Evolutionary conservation across 2,797 vertebrate species (phyloP), one percentile per base, ranked within the genome.

Genomic region (Protonibea diacanthus): DNA sequence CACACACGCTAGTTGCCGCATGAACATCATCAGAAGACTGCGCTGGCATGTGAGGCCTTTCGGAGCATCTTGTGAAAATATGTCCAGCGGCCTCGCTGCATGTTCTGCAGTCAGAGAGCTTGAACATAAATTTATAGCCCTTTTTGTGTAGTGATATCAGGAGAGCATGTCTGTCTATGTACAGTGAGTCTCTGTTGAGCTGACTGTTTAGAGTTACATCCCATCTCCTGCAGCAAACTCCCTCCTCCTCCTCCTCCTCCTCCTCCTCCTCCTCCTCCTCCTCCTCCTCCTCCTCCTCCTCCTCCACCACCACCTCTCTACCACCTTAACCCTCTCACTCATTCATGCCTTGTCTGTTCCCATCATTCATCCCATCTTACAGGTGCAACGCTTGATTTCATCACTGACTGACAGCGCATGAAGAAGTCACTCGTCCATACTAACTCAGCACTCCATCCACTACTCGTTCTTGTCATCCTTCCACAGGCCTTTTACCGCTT

Each of bases 321-420:
- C 48, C 48, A 52, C 57, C 63, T 51, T 66, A 33, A 29, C 42
- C 45, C 21, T 78, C 4, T 7, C 78, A 55, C 84, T 72, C 70
- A 57, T 73, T 82, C 47, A 44, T 25, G 18, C 56, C 18, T 64
- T 14, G 14, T 80, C 49, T 76, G 47, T 69, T 18, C 21, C 25
- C 17, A 0, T 83, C 33, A 81, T 76, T 86, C 77, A 80, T 87
- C 53, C 74, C 8, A 11, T 81, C 70, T 62, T 85, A 81, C 83
- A 86, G 80, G 76, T 92, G 55, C 91, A 89, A 94, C 85, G 69
- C 70, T 76, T 71, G 66, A 79, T 82, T 85, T 66, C 80, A 76
- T 89, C 85, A 85, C 84, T 82, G 68, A 82, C 89, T 90, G 85
- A 76, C 87, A 75, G 63, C 7, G 92, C 93, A 94, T 93, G 91